These are phyloP conservation scores for Iguana delicatissima DNA, from an alignment of 2,797 vertebrate species.

Conservation along the genomic window DNA sequence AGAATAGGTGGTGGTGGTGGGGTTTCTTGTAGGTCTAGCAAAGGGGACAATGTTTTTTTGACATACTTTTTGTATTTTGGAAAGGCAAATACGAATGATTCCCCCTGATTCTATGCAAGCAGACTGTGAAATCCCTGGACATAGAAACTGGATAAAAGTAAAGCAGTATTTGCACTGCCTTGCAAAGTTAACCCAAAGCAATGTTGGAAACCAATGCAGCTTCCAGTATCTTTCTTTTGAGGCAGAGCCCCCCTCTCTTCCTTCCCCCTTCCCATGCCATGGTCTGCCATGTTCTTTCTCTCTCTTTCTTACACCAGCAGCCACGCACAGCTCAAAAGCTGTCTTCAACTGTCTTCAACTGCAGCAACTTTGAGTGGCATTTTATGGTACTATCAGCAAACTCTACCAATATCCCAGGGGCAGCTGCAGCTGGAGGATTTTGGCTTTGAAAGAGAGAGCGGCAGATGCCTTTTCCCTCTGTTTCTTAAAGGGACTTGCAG, in stretches of 20 bases:
- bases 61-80: not conserved
- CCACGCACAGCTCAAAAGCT: not conserved
- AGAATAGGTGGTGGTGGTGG: too few relatives aligned
- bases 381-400: accelerated
- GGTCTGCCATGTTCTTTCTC: not conserved
- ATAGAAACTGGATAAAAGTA: too few relatives aligned
- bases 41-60: not conserved
- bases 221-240: not conserved
- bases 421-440: accelerated
- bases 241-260: accelerated
- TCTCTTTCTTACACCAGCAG: not conserved
- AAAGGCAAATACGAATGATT: not conserved
- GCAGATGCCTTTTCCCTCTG: accelerated
- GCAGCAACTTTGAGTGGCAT: not conserved
- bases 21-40: not conserved
- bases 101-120: not conserved
- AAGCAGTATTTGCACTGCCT: not conserved
- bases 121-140: not conserved
- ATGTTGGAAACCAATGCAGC: accelerated
- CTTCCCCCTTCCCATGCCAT: not conserved
- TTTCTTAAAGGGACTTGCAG: not conserved
- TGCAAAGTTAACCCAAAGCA: not conserved
- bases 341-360: too few relatives aligned
- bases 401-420: accelerated
- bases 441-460: accelerated